Conservation (phyloP, 1,140 invertebrate species). For the Camponotus pennsylvanicus region DNA sequence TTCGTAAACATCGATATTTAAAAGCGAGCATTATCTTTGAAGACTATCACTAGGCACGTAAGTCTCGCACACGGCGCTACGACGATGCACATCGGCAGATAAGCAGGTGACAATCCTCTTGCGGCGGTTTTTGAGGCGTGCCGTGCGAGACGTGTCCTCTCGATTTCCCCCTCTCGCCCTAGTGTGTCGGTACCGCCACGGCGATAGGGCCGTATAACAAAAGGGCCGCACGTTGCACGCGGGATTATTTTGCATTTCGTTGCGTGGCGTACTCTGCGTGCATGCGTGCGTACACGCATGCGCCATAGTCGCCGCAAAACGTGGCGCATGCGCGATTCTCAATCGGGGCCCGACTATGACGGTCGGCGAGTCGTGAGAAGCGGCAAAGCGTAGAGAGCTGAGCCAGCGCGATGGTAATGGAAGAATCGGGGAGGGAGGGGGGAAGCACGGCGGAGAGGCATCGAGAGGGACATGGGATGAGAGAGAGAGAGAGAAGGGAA, state of each 20-base stretch:
- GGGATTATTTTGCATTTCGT: constrained; percentile 80
- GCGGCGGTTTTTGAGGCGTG: constrained; percentile 81
- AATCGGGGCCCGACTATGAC: constrained; percentile 61
- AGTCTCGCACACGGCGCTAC: constrained; percentile 50
- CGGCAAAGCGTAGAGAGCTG: constrained; percentile 64
- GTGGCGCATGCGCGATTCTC: constrained; percentile 59
- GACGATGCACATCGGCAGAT: constrained; percentile 71
- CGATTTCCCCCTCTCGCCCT: constrained; percentile 60
- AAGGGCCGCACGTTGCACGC: constrained; percentile 80
- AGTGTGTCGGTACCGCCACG: constrained; percentile 65
- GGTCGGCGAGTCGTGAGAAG: constrained; percentile 66
- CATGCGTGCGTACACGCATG: constrained; percentile 62
- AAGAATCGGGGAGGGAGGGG: constrained; percentile 40
- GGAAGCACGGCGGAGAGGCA: constrained; percentile 26
- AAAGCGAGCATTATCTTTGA: constrained; percentile 36
- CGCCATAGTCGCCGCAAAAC: neutral
- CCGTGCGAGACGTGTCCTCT: constrained; percentile 66
- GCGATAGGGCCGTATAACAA: constrained; percentile 78
- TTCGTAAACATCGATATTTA: constrained; percentile 36
- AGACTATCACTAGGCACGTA: constrained; percentile 55
- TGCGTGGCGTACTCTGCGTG: constrained; percentile 69
- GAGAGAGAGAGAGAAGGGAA: constrained; percentile 20
- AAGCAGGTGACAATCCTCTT: constrained; percentile 86
- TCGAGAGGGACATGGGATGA: constrained; percentile 27
- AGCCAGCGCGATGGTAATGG: constrained; percentile 18